Evolutionary conservation across 2,113 vertebrate species (phyloP).

Genomic region (Hystrix cristata): DNA sequence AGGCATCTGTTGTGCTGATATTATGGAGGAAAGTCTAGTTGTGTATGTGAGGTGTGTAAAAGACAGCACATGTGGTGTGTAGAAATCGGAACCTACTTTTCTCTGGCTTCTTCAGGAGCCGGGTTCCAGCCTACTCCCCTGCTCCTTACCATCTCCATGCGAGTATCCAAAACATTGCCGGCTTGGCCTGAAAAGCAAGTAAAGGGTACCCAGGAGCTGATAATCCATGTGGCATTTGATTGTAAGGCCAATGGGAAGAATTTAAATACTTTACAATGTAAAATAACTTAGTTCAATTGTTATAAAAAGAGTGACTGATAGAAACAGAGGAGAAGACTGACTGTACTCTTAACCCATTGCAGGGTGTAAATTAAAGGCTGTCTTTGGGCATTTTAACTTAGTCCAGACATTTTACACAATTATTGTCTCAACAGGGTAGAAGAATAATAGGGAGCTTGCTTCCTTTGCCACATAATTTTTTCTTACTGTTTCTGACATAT

Average conservation of each 20-base stretch:
- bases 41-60: background rate
- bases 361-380: constrained; percentile 65
- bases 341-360: constrained; percentile 68
- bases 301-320: constrained; percentile 47
- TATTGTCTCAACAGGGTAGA: constrained; percentile 45
- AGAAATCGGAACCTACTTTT: background rate
- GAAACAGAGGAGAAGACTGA: constrained; percentile 59
- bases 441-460: constrained; percentile 54
- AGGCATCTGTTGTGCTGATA: background rate
- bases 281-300: constrained; percentile 72
- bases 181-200: background rate
- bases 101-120: background rate
- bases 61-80: background rate
- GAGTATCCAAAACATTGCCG: background rate
- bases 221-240: background rate
- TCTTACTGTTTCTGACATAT: background rate
- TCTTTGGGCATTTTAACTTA: constrained; percentile 62
- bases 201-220: background rate
- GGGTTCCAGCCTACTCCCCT: background rate
- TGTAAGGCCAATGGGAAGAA: constrained; percentile 46
- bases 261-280: constrained; percentile 62
- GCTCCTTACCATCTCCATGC: background rate
- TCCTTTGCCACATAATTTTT: constrained; percentile 51
- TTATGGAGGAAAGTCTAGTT: background rate
- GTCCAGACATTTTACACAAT: constrained; percentile 65